Conservation (phyloP, 1,140 invertebrate species). For the Lamellibrachia luymesi region DNA sequence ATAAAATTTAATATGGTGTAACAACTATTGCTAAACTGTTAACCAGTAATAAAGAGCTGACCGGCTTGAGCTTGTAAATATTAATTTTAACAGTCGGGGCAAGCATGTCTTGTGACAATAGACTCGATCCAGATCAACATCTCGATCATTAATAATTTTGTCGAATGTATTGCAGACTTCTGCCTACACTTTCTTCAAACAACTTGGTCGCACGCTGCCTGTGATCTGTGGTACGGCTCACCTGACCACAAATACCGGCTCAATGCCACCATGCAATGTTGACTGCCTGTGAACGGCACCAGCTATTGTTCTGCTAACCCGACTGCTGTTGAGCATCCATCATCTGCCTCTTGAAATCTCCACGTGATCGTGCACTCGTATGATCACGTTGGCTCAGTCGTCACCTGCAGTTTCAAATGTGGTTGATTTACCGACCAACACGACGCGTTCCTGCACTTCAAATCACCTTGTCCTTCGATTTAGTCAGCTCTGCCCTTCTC, state of each 20-base stretch:
- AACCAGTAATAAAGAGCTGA: background rate
- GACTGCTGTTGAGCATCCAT: background rate
- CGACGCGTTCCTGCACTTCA: background rate
- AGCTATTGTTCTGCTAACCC: background rate
- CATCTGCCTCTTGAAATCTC: background rate
- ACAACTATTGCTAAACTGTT: background rate
- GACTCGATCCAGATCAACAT: background rate
- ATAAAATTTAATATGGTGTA: background rate
- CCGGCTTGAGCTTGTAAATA: background rate
- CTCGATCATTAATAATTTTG: background rate
- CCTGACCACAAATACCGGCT: background rate
- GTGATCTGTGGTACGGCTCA: constrained; percentile 3
- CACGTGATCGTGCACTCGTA: background rate
- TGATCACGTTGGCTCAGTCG: background rate
- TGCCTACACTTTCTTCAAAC: constrained; percentile 4
- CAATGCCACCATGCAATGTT: constrained; percentile 4
- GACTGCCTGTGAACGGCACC: background rate
- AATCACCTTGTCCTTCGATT: background rate
- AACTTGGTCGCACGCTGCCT: constrained; percentile 2
- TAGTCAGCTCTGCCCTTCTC: background rate
- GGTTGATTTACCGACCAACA: constrained; percentile 4
- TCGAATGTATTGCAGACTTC: constrained; percentile 4
- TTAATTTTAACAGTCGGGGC: background rate
- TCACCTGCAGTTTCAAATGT: constrained; percentile 1
- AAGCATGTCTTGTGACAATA: background rate